phyloP scores from a whole-genome alignment of 1,140 invertebrate genomes.

The Drosophila lacteicornis region DNA sequence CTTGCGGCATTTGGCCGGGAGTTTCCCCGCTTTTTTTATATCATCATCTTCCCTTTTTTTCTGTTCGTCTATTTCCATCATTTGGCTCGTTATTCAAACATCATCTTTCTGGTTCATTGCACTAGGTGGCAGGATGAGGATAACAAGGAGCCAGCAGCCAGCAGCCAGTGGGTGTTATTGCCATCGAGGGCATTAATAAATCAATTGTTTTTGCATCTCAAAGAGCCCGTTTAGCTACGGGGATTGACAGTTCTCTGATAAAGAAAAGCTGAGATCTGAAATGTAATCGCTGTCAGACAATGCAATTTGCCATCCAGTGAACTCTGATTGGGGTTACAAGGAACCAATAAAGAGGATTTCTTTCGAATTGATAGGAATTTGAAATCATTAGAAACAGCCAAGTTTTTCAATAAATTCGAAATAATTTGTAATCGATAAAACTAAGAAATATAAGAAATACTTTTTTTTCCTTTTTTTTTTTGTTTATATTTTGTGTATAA shows the following conservation, averaged over 20 bases:
- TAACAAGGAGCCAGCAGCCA: conserved; percentile 7
- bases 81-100: conserved; percentile 74
- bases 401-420: background rate
- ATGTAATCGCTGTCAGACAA: conserved; percentile 40
- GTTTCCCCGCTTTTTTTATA: conserved; percentile 5
- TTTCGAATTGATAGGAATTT: background rate
- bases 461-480: too few relatives aligned
- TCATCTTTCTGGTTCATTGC: conserved; percentile 58
- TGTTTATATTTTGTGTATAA: too few relatives aligned
- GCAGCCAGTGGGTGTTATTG: conserved; percentile 27
- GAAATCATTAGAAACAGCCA: background rate
- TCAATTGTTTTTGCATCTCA: conserved; percentile 57
- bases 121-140: conserved; percentile 19
- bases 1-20: conserved; percentile 40
- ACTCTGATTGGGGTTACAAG: conserved; percentile 22
- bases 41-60: conserved; percentile 6
- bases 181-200: conserved; percentile 61
- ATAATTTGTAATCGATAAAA: background rate
- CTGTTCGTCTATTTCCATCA: conserved; percentile 57
- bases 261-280: conserved; percentile 33
- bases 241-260: conserved; percentile 37
- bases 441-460: too few relatives aligned
- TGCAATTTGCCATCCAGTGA: conserved; percentile 23
- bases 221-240: conserved; percentile 31
- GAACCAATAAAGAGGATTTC: background rate